Conservation (phyloP, 2,888 invertebrate genomes). For the Yponomeuta sedellus region DNA sequence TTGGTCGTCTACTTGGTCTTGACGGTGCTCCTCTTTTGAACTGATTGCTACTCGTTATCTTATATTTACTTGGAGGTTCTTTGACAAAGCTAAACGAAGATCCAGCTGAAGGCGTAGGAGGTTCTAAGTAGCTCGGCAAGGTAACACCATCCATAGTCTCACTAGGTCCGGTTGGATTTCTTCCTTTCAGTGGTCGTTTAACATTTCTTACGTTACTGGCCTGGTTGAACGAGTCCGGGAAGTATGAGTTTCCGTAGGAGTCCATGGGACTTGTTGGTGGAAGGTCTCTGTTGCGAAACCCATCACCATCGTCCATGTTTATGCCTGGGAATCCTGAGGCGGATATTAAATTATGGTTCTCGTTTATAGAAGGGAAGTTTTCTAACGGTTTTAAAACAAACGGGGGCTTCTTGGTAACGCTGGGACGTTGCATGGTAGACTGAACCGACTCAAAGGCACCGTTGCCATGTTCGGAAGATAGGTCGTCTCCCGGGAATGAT, state of each 20-base stretch:
- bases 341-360: constrained; percentile 56
- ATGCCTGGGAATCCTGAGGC: constrained; percentile 45
- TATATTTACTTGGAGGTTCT: constrained; percentile 51
- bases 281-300: constrained; percentile 27
- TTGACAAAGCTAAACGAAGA: constrained; percentile 52
- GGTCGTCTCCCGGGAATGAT: constrained; percentile 75
- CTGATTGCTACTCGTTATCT: constrained; percentile 41
- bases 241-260: constrained; percentile 64
- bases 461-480: constrained; percentile 63
- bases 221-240: constrained; percentile 64
- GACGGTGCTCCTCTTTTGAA: constrained; percentile 53
- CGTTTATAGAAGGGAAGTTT: constrained; percentile 44
- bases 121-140: constrained; percentile 67
- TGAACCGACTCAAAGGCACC: constrained; percentile 68
- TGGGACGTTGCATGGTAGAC: constrained; percentile 53
- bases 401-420: constrained; percentile 46
- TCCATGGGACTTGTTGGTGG: constrained; percentile 46
- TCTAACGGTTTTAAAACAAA: constrained; percentile 54
- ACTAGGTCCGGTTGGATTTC: constrained; percentile 35
- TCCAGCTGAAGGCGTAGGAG: constrained; percentile 59
- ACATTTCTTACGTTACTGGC: constrained; percentile 57
- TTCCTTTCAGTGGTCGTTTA: constrained; percentile 45
- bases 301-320: constrained; percentile 52
- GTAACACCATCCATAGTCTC: constrained; percentile 45
- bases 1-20: constrained; percentile 58